Evolutionary conservation across 2,113 vertebrate species (phyloP).

Genomic region (Eurypyga helias): DNA sequence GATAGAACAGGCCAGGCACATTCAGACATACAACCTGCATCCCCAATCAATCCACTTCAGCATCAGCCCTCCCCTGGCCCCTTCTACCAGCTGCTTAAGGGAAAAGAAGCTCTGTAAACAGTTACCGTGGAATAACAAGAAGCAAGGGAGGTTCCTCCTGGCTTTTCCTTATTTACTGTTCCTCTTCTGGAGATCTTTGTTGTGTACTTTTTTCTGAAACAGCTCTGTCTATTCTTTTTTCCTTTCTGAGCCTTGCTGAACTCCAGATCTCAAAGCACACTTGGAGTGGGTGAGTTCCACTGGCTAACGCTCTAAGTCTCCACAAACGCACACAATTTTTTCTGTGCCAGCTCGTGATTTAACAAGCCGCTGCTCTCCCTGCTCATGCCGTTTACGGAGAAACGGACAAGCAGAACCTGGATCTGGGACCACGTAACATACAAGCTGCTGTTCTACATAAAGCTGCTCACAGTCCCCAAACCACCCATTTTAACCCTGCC

Average conservation of each 20-base stretch:
- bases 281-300: neutral
- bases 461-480: neutral
- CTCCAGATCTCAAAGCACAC: neutral
- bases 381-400: neutral
- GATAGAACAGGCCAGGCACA: neutral
- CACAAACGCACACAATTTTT: neutral
- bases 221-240: neutral
- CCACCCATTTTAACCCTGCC: neutral
- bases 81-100: neutral
- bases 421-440: neutral
- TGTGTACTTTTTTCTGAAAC: neutral
- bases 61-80: neutral
- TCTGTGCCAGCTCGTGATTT: accelerated
- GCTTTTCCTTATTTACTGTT: neutral
- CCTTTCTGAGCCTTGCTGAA: neutral
- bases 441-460: neutral
- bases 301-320: neutral
- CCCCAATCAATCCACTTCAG: neutral
- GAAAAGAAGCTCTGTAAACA: neutral
- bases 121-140: neutral
- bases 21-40: neutral
- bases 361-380: neutral
- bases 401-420: neutral
- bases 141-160: neutral
- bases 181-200: neutral